Evolutionary conservation across 2,113 vertebrate genomes (phyloP).

Genomic region (Python bivittatus): DNA sequence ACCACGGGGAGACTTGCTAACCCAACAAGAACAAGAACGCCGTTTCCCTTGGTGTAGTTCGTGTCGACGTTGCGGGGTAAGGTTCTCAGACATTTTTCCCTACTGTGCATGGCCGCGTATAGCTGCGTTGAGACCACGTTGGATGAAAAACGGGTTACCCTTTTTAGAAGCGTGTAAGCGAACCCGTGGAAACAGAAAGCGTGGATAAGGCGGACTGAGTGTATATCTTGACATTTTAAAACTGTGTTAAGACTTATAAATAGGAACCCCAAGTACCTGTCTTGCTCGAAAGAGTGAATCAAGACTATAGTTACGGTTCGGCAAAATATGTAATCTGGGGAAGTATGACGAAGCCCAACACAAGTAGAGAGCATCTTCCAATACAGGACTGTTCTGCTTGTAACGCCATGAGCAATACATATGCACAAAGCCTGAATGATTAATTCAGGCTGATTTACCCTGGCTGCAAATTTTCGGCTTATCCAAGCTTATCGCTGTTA

Average conservation of each 20-base stretch:
- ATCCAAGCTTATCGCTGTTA: neutral
- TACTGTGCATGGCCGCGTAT: neutral
- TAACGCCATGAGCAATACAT: neutral
- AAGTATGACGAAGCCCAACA: no score
- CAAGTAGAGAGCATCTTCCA: no score
- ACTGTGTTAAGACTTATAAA: no score
- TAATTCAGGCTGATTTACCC: neutral
- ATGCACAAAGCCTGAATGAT: neutral
- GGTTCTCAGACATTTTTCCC: neutral
- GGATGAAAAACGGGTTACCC: neutral
- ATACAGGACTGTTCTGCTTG: no score
- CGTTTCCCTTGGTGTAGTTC: neutral
- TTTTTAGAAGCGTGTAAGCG: neutral
- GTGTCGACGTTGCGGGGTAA: neutral
- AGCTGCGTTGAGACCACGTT: neutral
- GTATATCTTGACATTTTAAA: no score
- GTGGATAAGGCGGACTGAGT: no score
- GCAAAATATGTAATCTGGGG: neutral
- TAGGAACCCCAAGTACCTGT: no score
- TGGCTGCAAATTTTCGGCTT: neutral
- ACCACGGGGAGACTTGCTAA: neutral
- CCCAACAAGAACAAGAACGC: neutral
- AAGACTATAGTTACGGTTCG: neutral
- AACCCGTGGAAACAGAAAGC: no score
- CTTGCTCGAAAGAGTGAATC: neutral